A percentile compares a stretch with the other conserved stretches of the same genome.
phyloP scores from a whole-genome alignment of 2,797 vertebrate genomes.

The Pipistrellus pygmaeus region DNA sequence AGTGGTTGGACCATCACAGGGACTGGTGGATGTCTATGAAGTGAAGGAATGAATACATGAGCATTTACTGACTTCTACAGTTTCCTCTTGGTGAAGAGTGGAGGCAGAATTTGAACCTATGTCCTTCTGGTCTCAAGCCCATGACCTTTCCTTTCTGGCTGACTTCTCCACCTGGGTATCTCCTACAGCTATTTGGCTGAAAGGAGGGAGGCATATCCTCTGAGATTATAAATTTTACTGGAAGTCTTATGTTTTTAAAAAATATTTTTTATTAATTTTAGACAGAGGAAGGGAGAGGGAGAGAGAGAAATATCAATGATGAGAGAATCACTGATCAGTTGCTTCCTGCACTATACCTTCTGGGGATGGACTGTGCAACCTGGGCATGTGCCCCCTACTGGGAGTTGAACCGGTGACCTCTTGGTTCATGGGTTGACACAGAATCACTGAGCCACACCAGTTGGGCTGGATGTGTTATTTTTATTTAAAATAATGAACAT shows the following conservation, averaged over 20 bases:
- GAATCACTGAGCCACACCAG: too few species aligned
- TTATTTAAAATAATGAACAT: slow-evolving; percentile 24
- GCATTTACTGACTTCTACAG: rapidly evolving
- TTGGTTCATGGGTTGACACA: too few species aligned
- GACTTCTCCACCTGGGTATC: not conserved
- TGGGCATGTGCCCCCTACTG: too few species aligned
- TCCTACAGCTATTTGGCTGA: not conserved
- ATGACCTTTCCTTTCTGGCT: not conserved
- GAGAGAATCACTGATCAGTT: too few species aligned
- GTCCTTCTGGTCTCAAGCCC: not conserved
- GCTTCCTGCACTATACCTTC: too few species aligned
- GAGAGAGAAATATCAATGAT: too few species aligned
- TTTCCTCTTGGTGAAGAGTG: not conserved
- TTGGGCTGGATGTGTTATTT: slow-evolving; percentile 22
- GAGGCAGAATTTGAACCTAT: not conserved
- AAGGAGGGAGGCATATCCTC: not conserved
- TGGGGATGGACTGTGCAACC: too few species aligned
- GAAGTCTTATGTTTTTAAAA: not conserved
- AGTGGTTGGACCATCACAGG: too few species aligned
- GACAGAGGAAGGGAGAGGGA: too few species aligned
- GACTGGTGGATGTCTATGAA: not conserved
- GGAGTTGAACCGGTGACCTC: too few species aligned
- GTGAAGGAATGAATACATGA: not conserved
- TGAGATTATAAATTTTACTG: not conserved
- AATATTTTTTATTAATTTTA: too few species aligned